Base-by-base conservation (phyloP, 2,113 vertebrate genomes). In the Pseudonaja textilis region DNA sequence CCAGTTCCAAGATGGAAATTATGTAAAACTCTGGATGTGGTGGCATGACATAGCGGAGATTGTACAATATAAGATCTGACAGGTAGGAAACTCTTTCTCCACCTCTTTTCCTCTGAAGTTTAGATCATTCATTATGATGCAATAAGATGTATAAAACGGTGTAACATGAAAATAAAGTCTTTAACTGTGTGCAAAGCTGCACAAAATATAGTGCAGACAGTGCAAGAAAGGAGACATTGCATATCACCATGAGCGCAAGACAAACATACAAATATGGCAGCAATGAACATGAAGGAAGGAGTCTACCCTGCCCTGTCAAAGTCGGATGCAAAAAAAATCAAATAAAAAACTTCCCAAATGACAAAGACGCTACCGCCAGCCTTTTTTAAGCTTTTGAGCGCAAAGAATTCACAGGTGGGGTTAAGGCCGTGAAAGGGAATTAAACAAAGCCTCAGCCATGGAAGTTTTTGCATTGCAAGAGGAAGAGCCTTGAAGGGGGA, bases 401-500 rank as follows among this genome's bases (percentile, higher is more conserved):
- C 50, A 81, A 20, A 74, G 55, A 74, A 74, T 29, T 34, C 64
- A 88, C 14, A 54, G 22, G 56, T 39, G n/a, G 25, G 34, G 39
- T 9, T 57, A 29, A 11, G 42, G 52, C 55, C 23, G 3, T 2
- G 81, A 20, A 90, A 1, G 16, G 9, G 26, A 20, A 85, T 25
- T 18, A 56, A 55, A 10, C 18, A 50, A n/a, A 55, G n/a, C 3
- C 55, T 39, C 34, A 45, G 39, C 23, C 8, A 16, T 20, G n/a
- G 69, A 59, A 59, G 26, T 42, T 39, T 10, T 85, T 1, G 3
- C 18, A 2, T 3, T 55, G 57, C 26, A 10, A 25, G 7, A 87
- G 18, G 8, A 89, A 54, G 7, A 39, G 45, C 29, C 45, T 88
- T 0, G 0, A 91, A 69, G 0, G 0, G 50, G 25, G 23, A 18